These are phyloP conservation scores for Conistra vaccinii DNA, from an alignment of 2,888 invertebrate species.

Conservation along the genomic window DNA sequence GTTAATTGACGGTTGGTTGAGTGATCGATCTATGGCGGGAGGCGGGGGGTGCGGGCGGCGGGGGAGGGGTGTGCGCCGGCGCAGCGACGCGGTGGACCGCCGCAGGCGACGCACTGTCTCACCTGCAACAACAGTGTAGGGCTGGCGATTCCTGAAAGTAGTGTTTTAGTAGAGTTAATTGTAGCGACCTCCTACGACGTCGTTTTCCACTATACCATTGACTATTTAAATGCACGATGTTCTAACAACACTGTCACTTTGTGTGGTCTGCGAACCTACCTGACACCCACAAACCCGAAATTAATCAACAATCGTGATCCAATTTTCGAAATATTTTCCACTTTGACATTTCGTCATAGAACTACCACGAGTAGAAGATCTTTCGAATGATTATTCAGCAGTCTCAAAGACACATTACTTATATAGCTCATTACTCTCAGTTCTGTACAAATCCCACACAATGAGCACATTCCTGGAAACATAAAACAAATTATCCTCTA, in stretches of 20 bases:
- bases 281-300: background rate
- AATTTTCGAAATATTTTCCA: background rate
- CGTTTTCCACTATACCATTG: background rate
- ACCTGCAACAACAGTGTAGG: slow-evolving; percentile 81
- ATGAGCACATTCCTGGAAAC: background rate
- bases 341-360: background rate
- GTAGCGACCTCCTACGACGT: slow-evolving; percentile 12
- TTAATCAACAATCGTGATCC: background rate
- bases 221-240: too few relatives aligned
- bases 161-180: slow-evolving; percentile 34
- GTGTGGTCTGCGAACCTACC: background rate
- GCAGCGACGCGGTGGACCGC: slow-evolving; percentile 81
- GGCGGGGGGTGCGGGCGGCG: slow-evolving; percentile 56
- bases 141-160: slow-evolving; percentile 68
- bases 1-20: slow-evolving; percentile 84
- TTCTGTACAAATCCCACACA: background rate
- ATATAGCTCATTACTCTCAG: background rate
- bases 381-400: background rate
- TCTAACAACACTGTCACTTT: background rate
- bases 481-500: background rate
- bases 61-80: slow-evolving; percentile 75
- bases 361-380: background rate
- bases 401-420: background rate
- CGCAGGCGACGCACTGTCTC: slow-evolving; percentile 87
- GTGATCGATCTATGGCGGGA: slow-evolving; percentile 82